Evolutionary conservation across 2,113 vertebrate genomes (phyloP).

Genomic region (Gymnorhina tibicen): DNA sequence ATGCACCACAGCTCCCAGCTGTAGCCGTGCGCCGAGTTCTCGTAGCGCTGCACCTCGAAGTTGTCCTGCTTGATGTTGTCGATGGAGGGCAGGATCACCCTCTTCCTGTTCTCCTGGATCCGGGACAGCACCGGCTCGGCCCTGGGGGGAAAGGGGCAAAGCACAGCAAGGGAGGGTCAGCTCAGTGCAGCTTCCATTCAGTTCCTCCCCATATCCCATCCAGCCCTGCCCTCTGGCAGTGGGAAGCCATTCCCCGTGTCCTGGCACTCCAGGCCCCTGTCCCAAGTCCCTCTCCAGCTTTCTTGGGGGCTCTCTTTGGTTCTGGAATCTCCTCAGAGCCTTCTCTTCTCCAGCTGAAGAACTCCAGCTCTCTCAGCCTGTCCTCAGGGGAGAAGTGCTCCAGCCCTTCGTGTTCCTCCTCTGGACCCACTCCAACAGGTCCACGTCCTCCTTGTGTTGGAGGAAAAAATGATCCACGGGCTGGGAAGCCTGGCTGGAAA

Average conservation of each 20-base stretch:
- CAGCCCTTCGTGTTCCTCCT: not conserved
- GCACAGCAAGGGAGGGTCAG: not conserved
- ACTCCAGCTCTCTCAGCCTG: not conserved
- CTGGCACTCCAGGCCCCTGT: not conserved
- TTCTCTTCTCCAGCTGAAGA: not conserved
- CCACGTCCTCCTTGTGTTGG: too few relatives aligned
- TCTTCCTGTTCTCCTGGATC: slow-evolving; percentile 88
- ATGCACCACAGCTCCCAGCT: slow-evolving; percentile 99
- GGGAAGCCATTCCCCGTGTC: not conserved
- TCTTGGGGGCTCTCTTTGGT: not conserved
- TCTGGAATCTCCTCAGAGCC: not conserved
- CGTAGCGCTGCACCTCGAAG: slow-evolving; percentile 94
- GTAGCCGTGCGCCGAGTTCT: slow-evolving; percentile 93
- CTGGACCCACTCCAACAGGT: not conserved
- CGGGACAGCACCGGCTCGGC: slow-evolving; percentile 91
- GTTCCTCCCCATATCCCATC: rapidly evolving
- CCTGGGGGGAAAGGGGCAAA: slow-evolving; percentile 65
- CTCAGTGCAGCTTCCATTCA: not conserved
- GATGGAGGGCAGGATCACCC: slow-evolving; percentile 93
- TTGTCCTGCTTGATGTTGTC: slow-evolving; percentile 98
- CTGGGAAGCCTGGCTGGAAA: not conserved
- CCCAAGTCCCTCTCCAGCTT: not conserved
- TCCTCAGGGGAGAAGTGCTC: not conserved
- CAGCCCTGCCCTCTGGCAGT: rapidly evolving
- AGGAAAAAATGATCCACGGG: not conserved